Base-by-base conservation (phyloP, 2,113 vertebrate genomes). In the Psilopsiagon aymara region DNA sequence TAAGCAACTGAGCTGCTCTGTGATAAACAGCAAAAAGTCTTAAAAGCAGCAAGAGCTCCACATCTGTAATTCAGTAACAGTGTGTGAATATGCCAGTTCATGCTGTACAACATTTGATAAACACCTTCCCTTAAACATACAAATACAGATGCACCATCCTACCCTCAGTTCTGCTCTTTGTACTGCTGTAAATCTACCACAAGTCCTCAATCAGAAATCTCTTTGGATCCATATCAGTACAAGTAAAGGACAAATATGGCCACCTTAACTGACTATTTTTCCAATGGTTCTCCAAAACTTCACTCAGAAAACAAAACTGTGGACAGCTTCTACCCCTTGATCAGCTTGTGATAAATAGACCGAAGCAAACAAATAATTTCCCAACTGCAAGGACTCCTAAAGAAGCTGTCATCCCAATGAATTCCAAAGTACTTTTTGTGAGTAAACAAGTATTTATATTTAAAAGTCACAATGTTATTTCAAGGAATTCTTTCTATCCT, bases 391-490 rank as follows among this genome's bases (percentile, higher is more conserved):
- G 83, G 68, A 43, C 81, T 78, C 82, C 59, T 91, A 52, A 80
- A 95, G 49, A 94, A 84, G 83, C 55, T 74, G 33, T 76, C n/a
- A 70, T 43, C 77, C 59, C 79, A 47, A 80, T 62, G 80, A 94
- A 90, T 93, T 55, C 62, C 23, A 37, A 59, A 46, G 21, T 52
- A 68, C 8, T 68, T 76, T 39, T 76, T 62, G 52, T 62, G 57
- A 92, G 66, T 94, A 94, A 95, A 94, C 43, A 86, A 82, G 21
- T 60, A 71, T 86, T 94, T 92, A 82, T 68, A 81, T 85, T 94
- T 93, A 87, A 96, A 95, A 82, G 23, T 47, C 78, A 71, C 84
- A 31, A 82, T 52, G 49, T 49, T 52, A 85, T 82, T 92, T 87
- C 57, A 88, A 95, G 77, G 25, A 94, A 86, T 67, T 41, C 13